Conservation (phyloP, 2,113 vertebrate genomes). For the Phoenicopterus ruber region DNA sequence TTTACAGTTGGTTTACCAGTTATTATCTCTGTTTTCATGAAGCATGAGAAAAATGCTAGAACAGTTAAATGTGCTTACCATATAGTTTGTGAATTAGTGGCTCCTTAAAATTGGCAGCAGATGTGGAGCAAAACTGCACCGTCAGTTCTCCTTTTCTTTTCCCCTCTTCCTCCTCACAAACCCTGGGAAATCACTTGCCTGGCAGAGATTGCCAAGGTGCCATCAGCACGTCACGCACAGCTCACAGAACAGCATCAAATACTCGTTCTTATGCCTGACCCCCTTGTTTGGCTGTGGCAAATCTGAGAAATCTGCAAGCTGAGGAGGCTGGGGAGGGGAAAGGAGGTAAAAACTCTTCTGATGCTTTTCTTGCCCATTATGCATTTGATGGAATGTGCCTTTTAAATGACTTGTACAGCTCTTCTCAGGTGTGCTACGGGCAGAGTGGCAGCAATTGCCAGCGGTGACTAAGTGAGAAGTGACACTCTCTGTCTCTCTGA, state of each 20-base stretch:
- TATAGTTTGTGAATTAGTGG: conserved; percentile 75
- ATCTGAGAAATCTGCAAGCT: conserved; percentile 10
- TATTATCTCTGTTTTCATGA: conserved; percentile 82
- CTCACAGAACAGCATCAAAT: neutral
- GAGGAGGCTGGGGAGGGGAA: neutral
- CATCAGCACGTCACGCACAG: neutral
- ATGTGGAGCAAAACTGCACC: conserved; percentile 41
- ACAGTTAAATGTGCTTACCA: conserved; percentile 77
- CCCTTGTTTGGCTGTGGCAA: conserved; percentile 15
- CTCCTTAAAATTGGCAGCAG: conserved; percentile 70
- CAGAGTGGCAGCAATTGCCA: conserved; percentile 61
- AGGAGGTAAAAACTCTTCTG: neutral
- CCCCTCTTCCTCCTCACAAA: neutral
- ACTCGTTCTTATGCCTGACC: conserved; percentile 16
- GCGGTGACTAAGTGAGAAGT: conserved; percentile 73
- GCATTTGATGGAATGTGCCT: conserved; percentile 56
- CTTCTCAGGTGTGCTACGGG: conserved; percentile 54
- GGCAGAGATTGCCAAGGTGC: neutral
- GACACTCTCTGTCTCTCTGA: conserved; percentile 68
- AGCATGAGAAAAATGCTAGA: conserved; percentile 78
- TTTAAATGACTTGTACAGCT: conserved; percentile 59
- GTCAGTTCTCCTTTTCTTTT: conserved; percentile 21
- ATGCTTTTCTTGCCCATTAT: conserved; percentile 5
- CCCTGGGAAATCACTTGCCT: conserved; percentile 14
- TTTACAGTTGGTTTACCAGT: conserved; percentile 85